These are phyloP conservation scores for Lasioglossum baleicum DNA, from an alignment of 1,140 invertebrate species.

Conservation along the genomic window DNA sequence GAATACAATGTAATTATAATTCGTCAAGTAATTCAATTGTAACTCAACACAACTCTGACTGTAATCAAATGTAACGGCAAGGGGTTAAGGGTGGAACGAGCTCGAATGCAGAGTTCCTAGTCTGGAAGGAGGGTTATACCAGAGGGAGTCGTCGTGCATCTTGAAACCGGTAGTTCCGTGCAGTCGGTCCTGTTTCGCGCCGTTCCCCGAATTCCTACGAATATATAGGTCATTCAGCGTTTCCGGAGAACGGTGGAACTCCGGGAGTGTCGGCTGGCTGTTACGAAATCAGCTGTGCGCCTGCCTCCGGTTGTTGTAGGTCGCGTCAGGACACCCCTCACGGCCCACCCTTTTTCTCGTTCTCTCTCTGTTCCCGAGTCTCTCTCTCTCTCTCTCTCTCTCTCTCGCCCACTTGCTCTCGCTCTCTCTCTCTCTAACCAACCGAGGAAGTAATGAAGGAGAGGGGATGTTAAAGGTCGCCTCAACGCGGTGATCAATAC, in stretches of 20 bases:
- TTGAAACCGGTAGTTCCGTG: neutral
- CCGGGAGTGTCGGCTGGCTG: slow-evolving; percentile 44
- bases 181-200: neutral
- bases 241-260: slow-evolving; percentile 59
- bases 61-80: no score
- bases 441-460: neutral
- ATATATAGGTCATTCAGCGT: slow-evolving; percentile 52
- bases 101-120: no score
- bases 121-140: neutral
- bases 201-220: slow-evolving; percentile 8
- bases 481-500: slow-evolving; percentile 62
- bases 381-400: slow-evolving; percentile 1
- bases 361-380: no score
- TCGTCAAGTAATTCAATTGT: no score
- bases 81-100: no score
- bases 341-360: neutral
- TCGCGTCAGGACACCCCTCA: slow-evolving; percentile 49
- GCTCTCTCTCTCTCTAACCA: neutral
- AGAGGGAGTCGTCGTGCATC: neutral
- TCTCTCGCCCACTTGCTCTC: no score
- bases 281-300: slow-evolving; percentile 67
- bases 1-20: no score
- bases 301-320: slow-evolving; percentile 60
- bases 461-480: slow-evolving; percentile 64
- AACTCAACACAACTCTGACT: no score